phyloP scores from a whole-genome alignment of 2,113 vertebrate species.

The Neogale vison region DNA sequence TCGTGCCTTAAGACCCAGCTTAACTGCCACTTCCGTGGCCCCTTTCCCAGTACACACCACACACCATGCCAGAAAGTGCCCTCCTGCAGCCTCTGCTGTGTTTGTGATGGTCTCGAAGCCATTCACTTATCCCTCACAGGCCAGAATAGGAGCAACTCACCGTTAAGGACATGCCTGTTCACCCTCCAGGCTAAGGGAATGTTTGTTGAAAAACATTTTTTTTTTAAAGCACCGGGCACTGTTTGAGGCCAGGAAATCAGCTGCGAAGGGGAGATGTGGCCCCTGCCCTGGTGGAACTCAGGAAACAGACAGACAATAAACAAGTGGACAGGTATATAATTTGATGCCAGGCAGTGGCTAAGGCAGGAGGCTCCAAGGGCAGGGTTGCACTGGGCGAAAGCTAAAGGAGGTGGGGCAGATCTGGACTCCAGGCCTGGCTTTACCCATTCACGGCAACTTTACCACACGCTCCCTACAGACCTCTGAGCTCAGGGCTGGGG shows the following conservation, averaged over 20 bases:
- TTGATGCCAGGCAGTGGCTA: slow-evolving; percentile 14
- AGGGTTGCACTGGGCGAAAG: background rate
- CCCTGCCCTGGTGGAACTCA: background rate
- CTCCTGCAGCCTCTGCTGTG: background rate
- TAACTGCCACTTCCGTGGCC: background rate
- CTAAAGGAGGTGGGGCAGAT: background rate
- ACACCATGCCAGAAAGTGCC: background rate
- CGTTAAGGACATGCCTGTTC: background rate
- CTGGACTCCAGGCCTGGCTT: background rate
- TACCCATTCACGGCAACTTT: background rate
- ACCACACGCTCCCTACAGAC: background rate
- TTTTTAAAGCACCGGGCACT: background rate
- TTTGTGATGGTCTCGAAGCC: background rate
- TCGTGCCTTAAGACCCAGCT: background rate
- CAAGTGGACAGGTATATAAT: slow-evolving; percentile 51
- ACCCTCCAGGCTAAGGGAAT: background rate
- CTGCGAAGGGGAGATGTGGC: background rate
- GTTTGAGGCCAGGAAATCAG: background rate
- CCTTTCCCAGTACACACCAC: background rate
- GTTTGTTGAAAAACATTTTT: background rate
- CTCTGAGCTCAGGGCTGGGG: background rate
- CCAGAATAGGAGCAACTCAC: background rate
- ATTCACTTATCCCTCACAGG: background rate
- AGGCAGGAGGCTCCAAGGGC: background rate
- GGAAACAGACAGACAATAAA: slow-evolving; percentile 28